A percentile compares a stretch with the other conserved stretches of the same genome.
phyloP scores from a whole-genome alignment of 2,888 invertebrate species.

The Ligdia adustata region DNA sequence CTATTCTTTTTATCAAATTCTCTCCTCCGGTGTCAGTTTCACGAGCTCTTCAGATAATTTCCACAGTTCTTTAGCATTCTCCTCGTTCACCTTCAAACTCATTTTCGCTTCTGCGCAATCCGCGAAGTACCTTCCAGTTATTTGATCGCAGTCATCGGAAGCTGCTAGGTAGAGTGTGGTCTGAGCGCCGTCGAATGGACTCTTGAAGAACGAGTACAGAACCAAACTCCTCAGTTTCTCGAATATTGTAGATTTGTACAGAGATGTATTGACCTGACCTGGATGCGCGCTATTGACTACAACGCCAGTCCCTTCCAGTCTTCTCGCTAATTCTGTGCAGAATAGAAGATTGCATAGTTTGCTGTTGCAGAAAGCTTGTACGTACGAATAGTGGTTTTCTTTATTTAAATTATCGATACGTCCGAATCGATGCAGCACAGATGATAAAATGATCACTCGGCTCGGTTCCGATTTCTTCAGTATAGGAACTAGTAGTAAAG shows the following conservation, averaged over 20 bases:
- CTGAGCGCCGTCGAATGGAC: slow-evolving; percentile 90
- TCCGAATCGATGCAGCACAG: slow-evolving; percentile 71
- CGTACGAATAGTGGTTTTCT: slow-evolving; percentile 62
- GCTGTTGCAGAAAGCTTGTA: slow-evolving; percentile 71
- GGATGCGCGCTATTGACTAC: slow-evolving; percentile 94
- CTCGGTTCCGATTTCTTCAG: slow-evolving; percentile 72
- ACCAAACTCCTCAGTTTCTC: slow-evolving; percentile 84
- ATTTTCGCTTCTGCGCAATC: slow-evolving; percentile 88
- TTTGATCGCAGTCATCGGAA: slow-evolving; percentile 88
- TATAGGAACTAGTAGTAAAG: slow-evolving; percentile 84
- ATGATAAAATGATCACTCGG: slow-evolving; percentile 74
- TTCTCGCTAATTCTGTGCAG: slow-evolving; percentile 71
- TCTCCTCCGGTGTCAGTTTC: slow-evolving; percentile 58
- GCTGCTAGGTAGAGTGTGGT: slow-evolving; percentile 90
- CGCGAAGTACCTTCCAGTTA: slow-evolving; percentile 90
- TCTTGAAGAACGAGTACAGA: slow-evolving; percentile 89
- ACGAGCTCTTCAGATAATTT: slow-evolving; percentile 76
- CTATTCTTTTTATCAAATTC: slow-evolving; percentile 32
- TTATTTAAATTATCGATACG: slow-evolving; percentile 58
- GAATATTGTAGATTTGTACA: slow-evolving; percentile 80
- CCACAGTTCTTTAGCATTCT: slow-evolving; percentile 91
- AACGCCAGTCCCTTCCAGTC: slow-evolving; percentile 81
- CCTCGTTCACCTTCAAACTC: slow-evolving; percentile 85
- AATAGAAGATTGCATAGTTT: slow-evolving; percentile 78
- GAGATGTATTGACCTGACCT: slow-evolving; percentile 92